Evolutionary conservation across 1,140 invertebrate genomes (phyloP).

Genomic region (Sarcophaga bullata): DNA sequence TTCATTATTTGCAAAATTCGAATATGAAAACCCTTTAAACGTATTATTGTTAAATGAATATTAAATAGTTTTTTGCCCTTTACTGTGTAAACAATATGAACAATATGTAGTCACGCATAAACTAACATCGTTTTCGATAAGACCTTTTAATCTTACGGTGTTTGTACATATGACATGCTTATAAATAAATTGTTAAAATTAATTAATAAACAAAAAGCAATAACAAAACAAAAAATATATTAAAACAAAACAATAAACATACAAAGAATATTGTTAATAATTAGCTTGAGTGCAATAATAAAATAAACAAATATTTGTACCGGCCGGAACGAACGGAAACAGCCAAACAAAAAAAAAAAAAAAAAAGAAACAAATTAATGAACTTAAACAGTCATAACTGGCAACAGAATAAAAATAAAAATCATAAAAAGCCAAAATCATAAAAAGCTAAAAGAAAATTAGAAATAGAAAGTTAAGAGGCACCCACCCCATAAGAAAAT

Average conservation of each 20-base stretch:
- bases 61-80: not conserved
- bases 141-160: slow-evolving; percentile 4
- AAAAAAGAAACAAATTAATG: slow-evolving; percentile 47
- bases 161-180: not conserved
- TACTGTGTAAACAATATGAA: not conserved
- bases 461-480: slow-evolving; percentile 34
- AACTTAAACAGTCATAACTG: too few relatives aligned
- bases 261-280: not conserved
- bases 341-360: slow-evolving; percentile 48
- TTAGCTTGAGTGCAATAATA: slow-evolving; percentile 40
- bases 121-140: not conserved
- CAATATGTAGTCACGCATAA: not conserved
- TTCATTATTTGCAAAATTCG: too few relatives aligned
- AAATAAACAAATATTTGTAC: slow-evolving; percentile 50
- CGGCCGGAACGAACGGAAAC: slow-evolving; percentile 49
- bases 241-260: not conserved
- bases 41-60: too few relatives aligned
- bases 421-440: slow-evolving; percentile 46
- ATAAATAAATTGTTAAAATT: not conserved
- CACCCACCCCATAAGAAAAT: slow-evolving; percentile 61
- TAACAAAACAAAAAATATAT: slow-evolving; percentile 41
- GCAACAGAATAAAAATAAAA: slow-evolving; percentile 38
- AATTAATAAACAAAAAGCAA: slow-evolving; percentile 19
- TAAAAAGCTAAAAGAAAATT: slow-evolving; percentile 44
- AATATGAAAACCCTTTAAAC: too few relatives aligned